A percentile compares a stretch with the other conserved stretches of the same genome.
phyloP scores from a whole-genome alignment of 2,113 vertebrate species.

The Ranitomeya variabilis region DNA sequence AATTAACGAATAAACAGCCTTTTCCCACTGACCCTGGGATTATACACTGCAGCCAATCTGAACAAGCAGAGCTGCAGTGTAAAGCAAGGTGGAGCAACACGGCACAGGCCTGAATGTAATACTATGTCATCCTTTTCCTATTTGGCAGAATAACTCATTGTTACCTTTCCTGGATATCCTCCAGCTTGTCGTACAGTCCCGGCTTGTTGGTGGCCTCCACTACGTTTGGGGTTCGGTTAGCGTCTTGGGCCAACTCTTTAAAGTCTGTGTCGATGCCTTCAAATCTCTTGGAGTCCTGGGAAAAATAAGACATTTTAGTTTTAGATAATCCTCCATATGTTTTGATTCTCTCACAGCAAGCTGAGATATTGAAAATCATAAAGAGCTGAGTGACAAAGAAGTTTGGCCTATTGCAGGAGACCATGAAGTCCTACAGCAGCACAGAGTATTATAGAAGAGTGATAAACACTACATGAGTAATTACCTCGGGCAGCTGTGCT shows the following conservation, averaged over 20 bases:
- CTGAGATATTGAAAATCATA: not conserved
- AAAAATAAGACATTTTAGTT: not conserved
- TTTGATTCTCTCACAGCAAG: not conserved
- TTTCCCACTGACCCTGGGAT: no score
- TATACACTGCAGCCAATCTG: no score
- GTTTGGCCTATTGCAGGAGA: not conserved
- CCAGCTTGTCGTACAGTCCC: constrained; percentile 84
- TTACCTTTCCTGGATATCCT: constrained; percentile 89
- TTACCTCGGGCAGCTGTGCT: constrained; percentile 89
- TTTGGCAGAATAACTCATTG: no score
- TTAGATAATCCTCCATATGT: not conserved
- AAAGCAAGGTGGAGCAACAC: not conserved
- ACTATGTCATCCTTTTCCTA: not conserved
- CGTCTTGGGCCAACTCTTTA: constrained; percentile 79
- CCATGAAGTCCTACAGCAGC: not conserved
- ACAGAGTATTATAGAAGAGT: not conserved
- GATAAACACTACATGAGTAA: not conserved
- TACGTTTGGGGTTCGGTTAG: constrained; percentile 85
- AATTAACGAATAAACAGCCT: no score
- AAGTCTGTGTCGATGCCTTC: constrained; percentile 89
- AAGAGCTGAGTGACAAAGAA: not conserved
- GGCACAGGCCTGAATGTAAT: no score
- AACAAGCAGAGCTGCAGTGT: no score
- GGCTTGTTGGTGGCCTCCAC: constrained; percentile 87
- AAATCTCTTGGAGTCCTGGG: constrained; percentile 88